Percentiles rank a stretch among this genome's conserved stretches.
phyloP scores from a whole-genome alignment of 2,113 vertebrate species.

The Capreolus pygargus region DNA sequence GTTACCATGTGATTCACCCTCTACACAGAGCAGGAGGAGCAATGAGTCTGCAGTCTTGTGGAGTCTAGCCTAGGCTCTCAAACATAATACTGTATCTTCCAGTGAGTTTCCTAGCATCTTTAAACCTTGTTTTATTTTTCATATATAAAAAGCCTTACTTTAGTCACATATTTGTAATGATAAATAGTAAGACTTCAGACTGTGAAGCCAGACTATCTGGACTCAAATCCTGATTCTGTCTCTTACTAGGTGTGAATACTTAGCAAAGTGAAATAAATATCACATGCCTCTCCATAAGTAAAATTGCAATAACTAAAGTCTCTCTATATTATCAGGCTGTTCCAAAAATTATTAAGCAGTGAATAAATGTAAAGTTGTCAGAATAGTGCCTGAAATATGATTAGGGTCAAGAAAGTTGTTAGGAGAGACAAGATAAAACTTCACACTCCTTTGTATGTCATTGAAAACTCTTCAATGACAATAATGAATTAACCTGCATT shows the following conservation, averaged over 20 bases:
- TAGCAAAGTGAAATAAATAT: neutral
- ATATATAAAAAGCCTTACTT: neutral
- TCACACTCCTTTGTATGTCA: neutral
- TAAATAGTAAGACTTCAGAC: neutral
- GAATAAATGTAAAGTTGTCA: neutral
- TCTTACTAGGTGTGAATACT: neutral
- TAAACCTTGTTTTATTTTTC: neutral
- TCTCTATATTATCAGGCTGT: neutral
- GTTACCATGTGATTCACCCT: accelerated
- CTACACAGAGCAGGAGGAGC: too few species aligned
- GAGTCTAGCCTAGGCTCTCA: neutral
- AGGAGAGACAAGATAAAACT: neutral
- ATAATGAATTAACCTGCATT: neutral
- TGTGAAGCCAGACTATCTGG: neutral
- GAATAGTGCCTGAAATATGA: neutral
- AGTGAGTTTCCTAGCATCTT: neutral
- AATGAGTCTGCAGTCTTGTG: neutral
- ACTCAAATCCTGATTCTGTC: neutral
- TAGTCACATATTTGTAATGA: neutral
- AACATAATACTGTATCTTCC: neutral
- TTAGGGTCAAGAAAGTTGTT: neutral
- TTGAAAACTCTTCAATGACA: neutral
- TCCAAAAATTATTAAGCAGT: neutral
- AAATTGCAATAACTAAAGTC: neutral
- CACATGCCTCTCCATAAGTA: too few species aligned